phyloP scores from a whole-genome alignment of 2,797 vertebrate genomes.

The Todus mexicanus region DNA sequence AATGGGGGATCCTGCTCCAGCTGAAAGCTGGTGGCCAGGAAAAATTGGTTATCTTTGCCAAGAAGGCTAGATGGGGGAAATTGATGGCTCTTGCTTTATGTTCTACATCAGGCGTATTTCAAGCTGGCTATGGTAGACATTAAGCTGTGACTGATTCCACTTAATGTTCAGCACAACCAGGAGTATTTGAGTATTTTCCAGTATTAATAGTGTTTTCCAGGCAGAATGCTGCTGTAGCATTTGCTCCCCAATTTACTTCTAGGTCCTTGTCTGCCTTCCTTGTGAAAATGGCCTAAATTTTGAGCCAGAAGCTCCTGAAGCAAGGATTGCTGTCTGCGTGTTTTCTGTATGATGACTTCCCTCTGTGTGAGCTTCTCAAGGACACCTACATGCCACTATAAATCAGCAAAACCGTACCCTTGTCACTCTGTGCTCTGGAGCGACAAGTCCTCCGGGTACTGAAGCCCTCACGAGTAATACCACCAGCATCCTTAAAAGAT shows the following conservation, averaged over 20 bases:
- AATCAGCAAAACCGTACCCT: not conserved
- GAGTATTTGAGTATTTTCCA: not conserved
- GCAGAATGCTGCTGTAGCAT: not conserved
- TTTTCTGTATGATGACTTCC: not conserved
- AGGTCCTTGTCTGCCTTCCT: not conserved
- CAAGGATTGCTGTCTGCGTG: not conserved
- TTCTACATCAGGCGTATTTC: not conserved
- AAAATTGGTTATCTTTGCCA: not conserved
- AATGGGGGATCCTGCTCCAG: not conserved
- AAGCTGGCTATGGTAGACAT: not conserved
- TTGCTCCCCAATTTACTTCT: not conserved
- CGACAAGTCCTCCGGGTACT: not conserved
- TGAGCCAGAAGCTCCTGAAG: not conserved
- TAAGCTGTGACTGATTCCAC: not conserved
- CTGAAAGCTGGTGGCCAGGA: not conserved
- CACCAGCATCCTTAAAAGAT: not conserved
- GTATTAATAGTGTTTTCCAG: not conserved
- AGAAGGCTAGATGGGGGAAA: not conserved
- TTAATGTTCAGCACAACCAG: not conserved
- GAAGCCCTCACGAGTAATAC: not conserved
- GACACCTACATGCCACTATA: not conserved
- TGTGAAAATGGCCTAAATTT: not conserved
- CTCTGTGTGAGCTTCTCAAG: not conserved
- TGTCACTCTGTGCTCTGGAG: not conserved
- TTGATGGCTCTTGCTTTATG: not conserved